Base-by-base conservation (phyloP, 2,888 invertebrate genomes). In the Caradrina kadenii region DNA sequence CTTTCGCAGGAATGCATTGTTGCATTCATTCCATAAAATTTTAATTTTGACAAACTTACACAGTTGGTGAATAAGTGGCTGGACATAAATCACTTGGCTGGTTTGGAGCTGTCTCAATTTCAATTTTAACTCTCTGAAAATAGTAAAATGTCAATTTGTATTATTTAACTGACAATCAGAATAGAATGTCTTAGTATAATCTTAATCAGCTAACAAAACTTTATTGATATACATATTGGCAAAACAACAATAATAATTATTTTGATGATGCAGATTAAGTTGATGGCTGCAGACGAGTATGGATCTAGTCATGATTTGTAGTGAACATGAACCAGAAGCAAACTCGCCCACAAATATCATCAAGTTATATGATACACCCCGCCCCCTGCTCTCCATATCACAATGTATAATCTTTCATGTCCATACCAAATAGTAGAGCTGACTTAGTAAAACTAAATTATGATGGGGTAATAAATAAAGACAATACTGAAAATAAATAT, bases 251-350 rank as follows among this genome's bases (percentile, higher is more conserved):
- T 2, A 35, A 10, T n/a, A 31, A 11, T 22, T 39, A 39, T 39
- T 39, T 13, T 39, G 49, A 58, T 59, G 39, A 55, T 67, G 90
- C 73, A 80, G 94, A 91, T 87, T 88, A 93, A 94, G 95, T 94
- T 95, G 96, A 95, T 95, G 96, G 96, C 96, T 96, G 97, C 97
- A 97, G 97, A 98, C 97, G 97, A 98, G 98, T 98, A 97, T 97
- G 98, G 97, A 98, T 98, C 98, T 98, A 98, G 98, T 98, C 98
- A 98, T 97, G 97, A 95, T 90, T 86, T 87, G 70, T 84, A 76
- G 83, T 83, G 85, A 89, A 96, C 97, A 97, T 97, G 97, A 96
- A 97, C 97, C 96, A 97, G 97, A 97, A 97, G 96, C 97, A 97
- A 97, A 97, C 97, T 97, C 97, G 97, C 96, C 97, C 96, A 97